Conservation (phyloP, 2,888 invertebrate species). For the Erpobdella octoculata region DNA sequence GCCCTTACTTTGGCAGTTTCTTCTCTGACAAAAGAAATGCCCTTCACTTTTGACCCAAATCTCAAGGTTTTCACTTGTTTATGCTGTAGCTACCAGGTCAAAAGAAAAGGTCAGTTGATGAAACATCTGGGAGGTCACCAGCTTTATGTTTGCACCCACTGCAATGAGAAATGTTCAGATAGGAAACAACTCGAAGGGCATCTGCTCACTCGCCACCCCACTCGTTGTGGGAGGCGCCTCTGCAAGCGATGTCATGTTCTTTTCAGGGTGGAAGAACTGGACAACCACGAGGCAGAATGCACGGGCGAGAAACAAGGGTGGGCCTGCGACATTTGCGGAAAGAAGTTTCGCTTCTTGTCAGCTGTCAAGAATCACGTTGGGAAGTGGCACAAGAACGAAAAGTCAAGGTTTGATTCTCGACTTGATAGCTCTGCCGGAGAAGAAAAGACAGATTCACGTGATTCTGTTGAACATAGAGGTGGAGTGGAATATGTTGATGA, state of each 20-base stretch:
- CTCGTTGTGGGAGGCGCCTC: conserved; percentile 44
- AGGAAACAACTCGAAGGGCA: conserved; percentile 44
- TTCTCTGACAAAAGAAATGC: neutral
- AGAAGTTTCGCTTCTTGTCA: conserved; percentile 48
- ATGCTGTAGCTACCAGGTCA: conserved; percentile 44
- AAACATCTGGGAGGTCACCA: conserved; percentile 46
- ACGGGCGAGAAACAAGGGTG: conserved; percentile 44
- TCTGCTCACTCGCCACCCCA: conserved; percentile 42
- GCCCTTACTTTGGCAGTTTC: neutral
- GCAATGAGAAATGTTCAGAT: conserved; percentile 41
- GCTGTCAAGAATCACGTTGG: conserved; percentile 42
- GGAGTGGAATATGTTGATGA: conserved; percentile 13
- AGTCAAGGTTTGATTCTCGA: neutral
- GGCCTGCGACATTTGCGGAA: conserved; percentile 45
- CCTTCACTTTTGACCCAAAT: neutral
- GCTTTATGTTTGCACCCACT: conserved; percentile 45
- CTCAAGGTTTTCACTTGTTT: conserved; percentile 35
- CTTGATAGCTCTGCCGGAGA: neutral
- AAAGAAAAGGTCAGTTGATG: conserved; percentile 45
- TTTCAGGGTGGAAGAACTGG: conserved; percentile 35
- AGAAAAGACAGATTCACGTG: neutral
- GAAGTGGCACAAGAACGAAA: conserved; percentile 22
- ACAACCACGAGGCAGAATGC: conserved; percentile 45
- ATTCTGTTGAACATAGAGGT: neutral
- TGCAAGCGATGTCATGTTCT: conserved; percentile 44